phyloP scores from a whole-genome alignment of 2,113 vertebrate genomes.

The Colinus virginianus region DNA sequence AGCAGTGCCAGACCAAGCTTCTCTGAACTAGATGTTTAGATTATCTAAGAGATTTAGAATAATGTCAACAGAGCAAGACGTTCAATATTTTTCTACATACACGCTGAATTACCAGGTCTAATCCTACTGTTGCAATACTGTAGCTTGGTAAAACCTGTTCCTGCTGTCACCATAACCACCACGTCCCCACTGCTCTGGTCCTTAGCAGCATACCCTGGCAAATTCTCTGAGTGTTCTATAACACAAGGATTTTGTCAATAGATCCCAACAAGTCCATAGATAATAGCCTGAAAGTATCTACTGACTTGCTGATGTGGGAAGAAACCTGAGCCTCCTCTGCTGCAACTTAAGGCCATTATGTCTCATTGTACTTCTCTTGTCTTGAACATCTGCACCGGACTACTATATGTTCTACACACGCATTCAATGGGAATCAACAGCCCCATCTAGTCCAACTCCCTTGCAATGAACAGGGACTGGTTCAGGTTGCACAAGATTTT shows the following conservation, averaged over 20 bases:
- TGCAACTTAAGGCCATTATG: no score
- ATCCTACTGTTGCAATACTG: not conserved
- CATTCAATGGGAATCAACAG: not conserved
- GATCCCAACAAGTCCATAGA: not conserved
- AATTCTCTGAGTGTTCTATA: not conserved
- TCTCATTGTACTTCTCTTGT: not conserved
- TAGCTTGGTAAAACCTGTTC: not conserved
- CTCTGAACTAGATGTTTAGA: not conserved
- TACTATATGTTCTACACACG: not conserved
- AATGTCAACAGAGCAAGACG: not conserved
- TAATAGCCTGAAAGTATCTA: not conserved
- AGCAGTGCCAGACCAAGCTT: not conserved
- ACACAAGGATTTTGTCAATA: not conserved
- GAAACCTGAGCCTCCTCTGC: not conserved
- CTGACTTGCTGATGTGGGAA: not conserved
- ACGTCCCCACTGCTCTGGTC: not conserved
- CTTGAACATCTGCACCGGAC: accelerated
- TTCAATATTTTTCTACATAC: not conserved
- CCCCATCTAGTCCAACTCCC: not conserved
- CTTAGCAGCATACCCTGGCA: accelerated
- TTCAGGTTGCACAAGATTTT: no score
- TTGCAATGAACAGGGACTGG: no score
- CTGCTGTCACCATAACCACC: not conserved
- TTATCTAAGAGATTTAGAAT: not conserved
- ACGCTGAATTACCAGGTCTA: not conserved